Evolutionary conservation across 1,140 invertebrate species (phyloP).

Genomic region (Drosophila elegans): DNA sequence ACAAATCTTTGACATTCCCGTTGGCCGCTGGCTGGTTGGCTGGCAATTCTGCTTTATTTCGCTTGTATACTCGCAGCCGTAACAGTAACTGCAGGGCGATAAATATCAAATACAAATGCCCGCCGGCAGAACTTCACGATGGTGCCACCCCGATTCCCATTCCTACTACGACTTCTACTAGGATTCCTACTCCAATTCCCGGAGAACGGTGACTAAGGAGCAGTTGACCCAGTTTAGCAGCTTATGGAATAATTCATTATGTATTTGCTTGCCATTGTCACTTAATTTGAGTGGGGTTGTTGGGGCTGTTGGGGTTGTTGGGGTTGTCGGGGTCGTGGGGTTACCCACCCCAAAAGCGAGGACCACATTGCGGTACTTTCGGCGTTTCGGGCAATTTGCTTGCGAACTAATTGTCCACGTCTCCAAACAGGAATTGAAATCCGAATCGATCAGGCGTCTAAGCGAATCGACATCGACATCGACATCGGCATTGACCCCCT

Average conservation of each 20-base stretch:
- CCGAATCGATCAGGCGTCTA: conserved; percentile 64
- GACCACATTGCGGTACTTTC: conserved; percentile 30
- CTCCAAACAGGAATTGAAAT: background rate
- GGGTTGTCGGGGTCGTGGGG: conserved; percentile 25
- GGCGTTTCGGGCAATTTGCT: conserved; percentile 69
- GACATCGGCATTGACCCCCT: background rate
- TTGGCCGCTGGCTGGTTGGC: conserved; percentile 9
- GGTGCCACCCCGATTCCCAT: background rate
- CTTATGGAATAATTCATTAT: conserved; percentile 82
- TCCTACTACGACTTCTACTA: too few relatives aligned
- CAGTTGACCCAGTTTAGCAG: conserved; percentile 74
- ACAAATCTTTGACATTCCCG: conserved; percentile 36
- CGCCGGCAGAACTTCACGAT: conserved; percentile 3
- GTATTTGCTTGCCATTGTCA: conserved; percentile 72
- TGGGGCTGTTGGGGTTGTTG: too few relatives aligned
- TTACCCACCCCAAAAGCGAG: background rate
- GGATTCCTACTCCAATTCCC: background rate
- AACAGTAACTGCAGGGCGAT: conserved; percentile 40
- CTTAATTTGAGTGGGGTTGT: conserved; percentile 70
- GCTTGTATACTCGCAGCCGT: background rate
- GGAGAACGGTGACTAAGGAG: conserved; percentile 52
- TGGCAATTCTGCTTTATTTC: conserved; percentile 7
- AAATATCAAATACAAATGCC: conserved; percentile 70
- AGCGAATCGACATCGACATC: conserved; percentile 25
- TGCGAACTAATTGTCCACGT: conserved; percentile 64